phyloP scores from a whole-genome alignment of 2,888 invertebrate genomes.

The Drosophila parthenogenetica region DNA sequence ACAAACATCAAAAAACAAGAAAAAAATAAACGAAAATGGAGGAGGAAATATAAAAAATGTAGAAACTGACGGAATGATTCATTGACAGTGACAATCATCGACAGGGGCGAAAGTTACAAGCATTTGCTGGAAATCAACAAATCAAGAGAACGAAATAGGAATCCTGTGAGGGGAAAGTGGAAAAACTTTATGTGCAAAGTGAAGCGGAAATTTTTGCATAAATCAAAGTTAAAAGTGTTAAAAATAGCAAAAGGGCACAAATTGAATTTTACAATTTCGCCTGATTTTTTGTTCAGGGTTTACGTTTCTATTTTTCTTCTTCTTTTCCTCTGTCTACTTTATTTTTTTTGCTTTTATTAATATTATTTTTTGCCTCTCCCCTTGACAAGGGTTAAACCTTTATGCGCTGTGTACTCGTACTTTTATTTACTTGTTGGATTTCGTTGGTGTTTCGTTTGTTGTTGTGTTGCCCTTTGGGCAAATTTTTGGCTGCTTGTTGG shows the following conservation, averaged over 20 bases:
- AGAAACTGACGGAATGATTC: conserved; percentile 53
- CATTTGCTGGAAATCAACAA: conserved; percentile 78
- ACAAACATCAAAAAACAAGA: conserved; percentile 24
- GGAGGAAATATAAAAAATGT: conserved; percentile 12
- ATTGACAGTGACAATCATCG: conserved; percentile 53
- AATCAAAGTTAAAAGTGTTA: conserved; percentile 80
- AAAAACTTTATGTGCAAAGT: conserved; percentile 60
- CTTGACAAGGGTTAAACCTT: conserved; percentile 49
- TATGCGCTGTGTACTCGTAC: conserved; percentile 43
- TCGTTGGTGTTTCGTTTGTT: conserved; percentile 33
- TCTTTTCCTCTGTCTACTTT: conserved; percentile 7
- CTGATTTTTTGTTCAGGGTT: conserved; percentile 1
- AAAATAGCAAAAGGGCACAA: conserved; percentile 71
- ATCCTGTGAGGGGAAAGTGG: neutral
- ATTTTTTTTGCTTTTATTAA: conserved; percentile 27
- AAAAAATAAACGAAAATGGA: too few species aligned
- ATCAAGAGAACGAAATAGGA: conserved; percentile 52
- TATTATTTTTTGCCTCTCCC: conserved; percentile 23
- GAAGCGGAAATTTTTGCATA: conserved; percentile 78
- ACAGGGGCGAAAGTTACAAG: conserved; percentile 44
- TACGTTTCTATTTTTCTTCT: neutral
- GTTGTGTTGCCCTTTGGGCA: conserved; percentile 60
- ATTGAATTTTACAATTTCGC: conserved; percentile 71
- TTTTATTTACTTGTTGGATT: conserved; percentile 72
- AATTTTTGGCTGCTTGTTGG: conserved; percentile 79